These are phyloP conservation scores for Theocolax elegans DNA, from an alignment of 1,140 invertebrate genomes.

Conservation along the genomic window DNA sequence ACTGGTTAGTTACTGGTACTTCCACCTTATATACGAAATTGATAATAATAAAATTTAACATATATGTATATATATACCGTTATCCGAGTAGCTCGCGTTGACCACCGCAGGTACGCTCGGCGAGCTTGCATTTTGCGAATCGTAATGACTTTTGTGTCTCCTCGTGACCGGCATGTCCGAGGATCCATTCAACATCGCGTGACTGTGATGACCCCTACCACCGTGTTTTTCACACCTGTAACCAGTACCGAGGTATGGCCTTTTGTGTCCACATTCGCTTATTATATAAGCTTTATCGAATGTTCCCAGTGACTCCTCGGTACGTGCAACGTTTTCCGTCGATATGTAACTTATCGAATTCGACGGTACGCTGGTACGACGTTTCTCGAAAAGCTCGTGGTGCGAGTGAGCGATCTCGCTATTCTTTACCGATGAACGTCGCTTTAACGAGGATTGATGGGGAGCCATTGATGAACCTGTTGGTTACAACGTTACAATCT, in stretches of 20 bases:
- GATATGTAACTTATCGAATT: conserved; percentile 61
- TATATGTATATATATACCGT: conserved; percentile 46
- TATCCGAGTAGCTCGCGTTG: conserved; percentile 60
- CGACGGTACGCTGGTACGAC: conserved; percentile 61
- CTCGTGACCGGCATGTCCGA: conserved; percentile 44
- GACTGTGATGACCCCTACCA: conserved; percentile 52
- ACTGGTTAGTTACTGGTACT: too few relatives aligned
- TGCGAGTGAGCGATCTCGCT: conserved; percentile 59
- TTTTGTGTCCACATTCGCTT: conserved; percentile 58
- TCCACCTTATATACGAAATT: background rate
- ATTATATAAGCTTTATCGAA: conserved; percentile 59
- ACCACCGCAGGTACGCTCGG: conserved; percentile 60
- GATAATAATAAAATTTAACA: background rate
- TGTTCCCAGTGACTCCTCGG: conserved; percentile 50
- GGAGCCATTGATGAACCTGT: too few relatives aligned
- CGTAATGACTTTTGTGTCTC: conserved; percentile 45
- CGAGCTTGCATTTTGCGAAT: conserved; percentile 59
- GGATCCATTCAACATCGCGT: conserved; percentile 61
- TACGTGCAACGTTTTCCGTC: conserved; percentile 56
- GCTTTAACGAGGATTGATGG: conserved; percentile 54
- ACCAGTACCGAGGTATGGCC: conserved; percentile 41
- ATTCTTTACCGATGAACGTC: conserved; percentile 63
- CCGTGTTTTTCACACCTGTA: conserved; percentile 64
- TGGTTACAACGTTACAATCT: too few relatives aligned
- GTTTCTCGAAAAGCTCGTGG: conserved; percentile 60